phyloP scores from a whole-genome alignment of 2,113 vertebrate genomes.

The Podilymbus podiceps region DNA sequence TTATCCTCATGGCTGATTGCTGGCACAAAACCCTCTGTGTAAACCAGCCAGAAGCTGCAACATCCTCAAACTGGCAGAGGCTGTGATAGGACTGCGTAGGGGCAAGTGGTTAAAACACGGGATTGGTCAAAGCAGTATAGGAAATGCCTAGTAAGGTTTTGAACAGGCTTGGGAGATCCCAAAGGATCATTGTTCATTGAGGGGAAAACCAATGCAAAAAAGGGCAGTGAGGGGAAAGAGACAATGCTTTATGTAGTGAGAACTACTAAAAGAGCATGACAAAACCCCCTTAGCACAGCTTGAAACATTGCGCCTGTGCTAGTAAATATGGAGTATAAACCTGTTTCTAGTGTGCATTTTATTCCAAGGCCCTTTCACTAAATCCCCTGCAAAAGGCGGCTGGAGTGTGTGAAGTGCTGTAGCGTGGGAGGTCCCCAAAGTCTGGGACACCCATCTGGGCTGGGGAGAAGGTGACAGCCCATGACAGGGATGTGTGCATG shows the following conservation, averaged over 20 bases:
- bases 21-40: neutral
- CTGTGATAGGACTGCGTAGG: neutral
- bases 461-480: neutral
- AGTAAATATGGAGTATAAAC: slow-evolving; percentile 28
- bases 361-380: slow-evolving; percentile 19
- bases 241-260: neutral
- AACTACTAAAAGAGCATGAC: neutral
- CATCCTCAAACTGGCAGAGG: neutral
- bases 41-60: neutral
- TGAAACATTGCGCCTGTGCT: neutral
- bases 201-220: neutral
- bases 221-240: neutral
- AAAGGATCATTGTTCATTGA: neutral
- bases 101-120: neutral
- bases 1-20: neutral
- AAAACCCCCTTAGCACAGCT: neutral
- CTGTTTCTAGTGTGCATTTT: neutral
- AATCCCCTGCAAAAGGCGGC: neutral
- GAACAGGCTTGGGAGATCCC: neutral
- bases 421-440: neutral
- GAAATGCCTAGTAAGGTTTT: neutral
- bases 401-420: neutral
- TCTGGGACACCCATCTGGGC: neutral
- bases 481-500: neutral
- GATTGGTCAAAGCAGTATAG: neutral